Evolutionary conservation across 2,797 vertebrate species (phyloP).

Genomic region (Melanotaenia boesemani): DNA sequence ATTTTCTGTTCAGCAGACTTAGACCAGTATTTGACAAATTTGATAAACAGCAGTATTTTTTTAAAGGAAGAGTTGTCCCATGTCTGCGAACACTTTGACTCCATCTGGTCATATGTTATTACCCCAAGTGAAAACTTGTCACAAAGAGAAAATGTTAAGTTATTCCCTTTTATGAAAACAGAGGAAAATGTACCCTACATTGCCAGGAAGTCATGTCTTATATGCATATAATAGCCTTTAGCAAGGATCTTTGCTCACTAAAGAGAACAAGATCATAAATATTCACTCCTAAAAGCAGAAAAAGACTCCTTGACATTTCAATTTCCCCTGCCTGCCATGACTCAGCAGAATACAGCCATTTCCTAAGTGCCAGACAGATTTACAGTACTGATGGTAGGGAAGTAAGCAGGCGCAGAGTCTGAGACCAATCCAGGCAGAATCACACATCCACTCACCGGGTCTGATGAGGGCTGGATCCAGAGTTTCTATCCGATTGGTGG

Average conservation of each 20-base stretch:
- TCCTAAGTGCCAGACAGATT: slow-evolving; percentile 25
- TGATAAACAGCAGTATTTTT: not conserved
- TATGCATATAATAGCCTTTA: not conserved
- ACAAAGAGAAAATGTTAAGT: not conserved
- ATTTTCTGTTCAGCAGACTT: not conserved
- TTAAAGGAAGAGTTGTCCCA: not conserved
- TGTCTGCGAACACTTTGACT: not conserved
- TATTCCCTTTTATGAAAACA: not conserved
- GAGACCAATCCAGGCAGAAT: not conserved
- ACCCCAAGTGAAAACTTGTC: not conserved
- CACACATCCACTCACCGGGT: slow-evolving; percentile 84
- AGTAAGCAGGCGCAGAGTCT: not conserved
- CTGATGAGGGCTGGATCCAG: slow-evolving; percentile 96
- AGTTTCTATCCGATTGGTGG: slow-evolving; percentile 97
- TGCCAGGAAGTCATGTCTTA: not conserved
- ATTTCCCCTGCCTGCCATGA: slow-evolving; percentile 29
- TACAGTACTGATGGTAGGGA: slow-evolving; percentile 10
- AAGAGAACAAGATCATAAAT: slow-evolving; percentile 2
- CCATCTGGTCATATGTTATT: not conserved
- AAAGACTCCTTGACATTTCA: slow-evolving; percentile 24
- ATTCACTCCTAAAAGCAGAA: not conserved
- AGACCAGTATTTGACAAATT: not conserved
- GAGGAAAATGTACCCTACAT: not conserved
- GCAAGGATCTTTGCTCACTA: not conserved
- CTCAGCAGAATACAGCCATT: slow-evolving; percentile 29